Conservation (phyloP, 2,888 invertebrate species). For the Crocallis elinguaria region DNA sequence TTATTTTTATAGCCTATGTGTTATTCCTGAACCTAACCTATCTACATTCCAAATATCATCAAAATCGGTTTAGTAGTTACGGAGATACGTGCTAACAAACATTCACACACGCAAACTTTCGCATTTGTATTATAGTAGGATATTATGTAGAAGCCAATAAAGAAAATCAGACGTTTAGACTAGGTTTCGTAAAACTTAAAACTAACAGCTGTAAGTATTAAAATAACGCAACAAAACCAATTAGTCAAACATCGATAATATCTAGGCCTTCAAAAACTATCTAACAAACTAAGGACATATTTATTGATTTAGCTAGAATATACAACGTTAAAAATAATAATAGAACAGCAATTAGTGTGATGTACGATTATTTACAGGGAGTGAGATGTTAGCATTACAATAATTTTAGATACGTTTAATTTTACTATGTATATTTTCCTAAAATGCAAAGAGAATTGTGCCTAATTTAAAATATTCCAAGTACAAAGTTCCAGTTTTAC, state of each 20-base stretch:
- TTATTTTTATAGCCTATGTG: no score
- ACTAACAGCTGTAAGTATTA: not conserved
- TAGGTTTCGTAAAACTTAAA: not conserved
- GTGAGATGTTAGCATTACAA: constrained; percentile 1
- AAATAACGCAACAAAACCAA: not conserved
- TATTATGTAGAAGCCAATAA: not conserved
- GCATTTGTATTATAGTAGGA: no score
- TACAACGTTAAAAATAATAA: no score
- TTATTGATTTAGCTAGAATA: constrained; percentile 1
- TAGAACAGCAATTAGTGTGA: not conserved
- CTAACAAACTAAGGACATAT: constrained; percentile 2
- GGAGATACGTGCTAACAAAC: no score
- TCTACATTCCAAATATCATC: no score
- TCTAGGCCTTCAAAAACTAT: not conserved
- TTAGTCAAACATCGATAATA: not conserved
- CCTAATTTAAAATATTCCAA: no score
- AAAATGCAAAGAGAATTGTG: no score
- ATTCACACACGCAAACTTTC: no score
- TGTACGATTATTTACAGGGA: constrained; percentile 13
- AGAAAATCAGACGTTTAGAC: not conserved
- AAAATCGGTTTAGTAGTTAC: no score
- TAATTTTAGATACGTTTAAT: not conserved
- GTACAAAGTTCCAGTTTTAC: no score
- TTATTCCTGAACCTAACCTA: no score
- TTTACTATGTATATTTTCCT: not conserved